Percentiles rank a stretch among this genome's conserved stretches.
Conservation (phyloP, 2,113 vertebrate genomes). For the Dermatemys mawii region DNA sequence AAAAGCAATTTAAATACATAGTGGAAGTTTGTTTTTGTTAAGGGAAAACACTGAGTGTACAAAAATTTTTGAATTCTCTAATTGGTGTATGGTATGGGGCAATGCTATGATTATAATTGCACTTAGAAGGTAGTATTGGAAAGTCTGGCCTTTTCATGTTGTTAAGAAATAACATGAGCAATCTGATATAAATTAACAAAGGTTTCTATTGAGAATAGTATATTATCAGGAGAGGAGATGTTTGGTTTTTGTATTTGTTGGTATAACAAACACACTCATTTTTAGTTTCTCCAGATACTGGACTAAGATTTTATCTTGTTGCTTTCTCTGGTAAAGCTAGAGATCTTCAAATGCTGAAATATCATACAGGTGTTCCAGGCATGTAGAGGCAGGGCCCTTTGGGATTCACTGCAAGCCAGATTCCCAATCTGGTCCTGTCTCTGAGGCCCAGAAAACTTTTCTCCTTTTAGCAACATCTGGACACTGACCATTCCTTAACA, state of each 20-base stretch:
- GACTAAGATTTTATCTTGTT: background rate
- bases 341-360: background rate
- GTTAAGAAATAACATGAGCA: background rate
- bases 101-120: background rate
- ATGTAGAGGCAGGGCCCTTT: background rate
- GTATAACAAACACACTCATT: background rate
- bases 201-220: background rate
- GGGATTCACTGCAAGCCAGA: background rate
- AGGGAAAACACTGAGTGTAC: too few species aligned
- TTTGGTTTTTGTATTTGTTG: background rate
- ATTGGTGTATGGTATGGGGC: background rate
- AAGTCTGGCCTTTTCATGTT: background rate
- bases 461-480: background rate
- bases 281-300: background rate
- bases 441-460: background rate
- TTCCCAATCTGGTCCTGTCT: background rate
- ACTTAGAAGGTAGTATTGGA: background rate
- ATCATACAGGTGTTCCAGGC: background rate
- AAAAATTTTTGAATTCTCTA: too few species aligned
- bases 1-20: too few species aligned
- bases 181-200: background rate
- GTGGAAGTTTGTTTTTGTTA: too few species aligned
- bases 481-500: background rate
- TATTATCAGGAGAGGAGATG: background rate
- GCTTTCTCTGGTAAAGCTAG: background rate